Evolutionary conservation across 2,113 vertebrate genomes (phyloP), one percentile per base, ranked within the genome.

Genomic region (Ranitomeya variabilis): DNA sequence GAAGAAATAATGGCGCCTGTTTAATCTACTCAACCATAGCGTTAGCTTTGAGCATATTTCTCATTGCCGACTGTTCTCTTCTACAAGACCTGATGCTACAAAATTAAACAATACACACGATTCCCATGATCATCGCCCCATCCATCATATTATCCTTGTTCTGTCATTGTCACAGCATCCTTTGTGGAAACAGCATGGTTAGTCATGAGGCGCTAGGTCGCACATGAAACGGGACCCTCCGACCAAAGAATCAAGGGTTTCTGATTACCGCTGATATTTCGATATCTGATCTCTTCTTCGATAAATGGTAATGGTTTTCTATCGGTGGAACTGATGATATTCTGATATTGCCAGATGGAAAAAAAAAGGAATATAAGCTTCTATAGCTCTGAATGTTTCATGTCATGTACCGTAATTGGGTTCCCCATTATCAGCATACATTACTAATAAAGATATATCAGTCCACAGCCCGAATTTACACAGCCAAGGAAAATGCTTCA

Each of bases 241-340:
- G 23, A 80, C 77, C 57, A 76, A 71, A 54, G 74, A 60, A 13
- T n/a, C 37, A 31, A 66, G 66, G 54, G 76, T 52, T 55, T 87
- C 86, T 57, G 62, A 87, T 80, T 80, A 71, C 86, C 57, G 62
- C 86, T 57, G 86, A 87, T 80, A 80, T 79, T 80, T 66, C 18
- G 76, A 67, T 87, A 87, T 51, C 13, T 80, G 77, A 87, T 55
- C 45, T 54, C 2, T 15, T 78, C 76, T 87, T 64, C 60, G 67
- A 71, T 80, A 80, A 80, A 81, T 80, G 77, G 31, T 66, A 87
- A 87, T n/a, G 19, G 11, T 80, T 52, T 64, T 69, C 51, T 31
- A 18, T 37, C 14, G 71, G 80, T 71, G 64, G 86, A 80, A 67
- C 59, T 66, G 26, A 78, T 66, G 74, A 86, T 8, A 55, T 8